A percentile compares a stretch with the other conserved stretches of the same genome.
Evolutionary conservation across 2,113 vertebrate genomes (phyloP).

Genomic region (Acrocephalus kingi): DNA sequence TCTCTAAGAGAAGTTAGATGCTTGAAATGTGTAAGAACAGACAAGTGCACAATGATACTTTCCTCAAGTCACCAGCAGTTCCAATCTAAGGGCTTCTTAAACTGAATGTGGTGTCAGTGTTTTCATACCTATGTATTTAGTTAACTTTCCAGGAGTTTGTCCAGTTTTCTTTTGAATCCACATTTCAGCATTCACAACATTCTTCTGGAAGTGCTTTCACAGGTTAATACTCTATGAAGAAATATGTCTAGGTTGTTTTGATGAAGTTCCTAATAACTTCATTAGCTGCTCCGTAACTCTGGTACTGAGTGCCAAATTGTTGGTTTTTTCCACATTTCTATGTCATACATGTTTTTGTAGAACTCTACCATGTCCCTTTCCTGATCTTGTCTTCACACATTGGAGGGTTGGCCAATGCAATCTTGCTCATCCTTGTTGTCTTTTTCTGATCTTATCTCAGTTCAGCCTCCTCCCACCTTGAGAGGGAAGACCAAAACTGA

Average conservation of each 20-base stretch:
- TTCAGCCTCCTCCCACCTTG: background rate
- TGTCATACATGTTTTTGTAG: background rate
- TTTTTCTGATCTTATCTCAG: background rate
- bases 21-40: background rate
- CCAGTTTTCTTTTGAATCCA: background rate
- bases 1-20: background rate
- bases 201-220: background rate
- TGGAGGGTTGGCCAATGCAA: background rate
- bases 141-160: background rate
- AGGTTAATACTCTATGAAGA: background rate
- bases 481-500: background rate
- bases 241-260: background rate
- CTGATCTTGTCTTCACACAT: background rate
- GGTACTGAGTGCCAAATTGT: background rate
- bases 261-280: background rate
- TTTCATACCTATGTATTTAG: background rate
- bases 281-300: background rate
- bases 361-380: background rate
- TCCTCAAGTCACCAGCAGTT: background rate
- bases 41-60: background rate
- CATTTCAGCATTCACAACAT: background rate
- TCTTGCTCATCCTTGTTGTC: background rate
- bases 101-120: background rate
- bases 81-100: background rate
- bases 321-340: background rate